Evolutionary conservation across 2,888 invertebrate genomes (phyloP).

Genomic region (Acanthosepion pharaonis): DNA sequence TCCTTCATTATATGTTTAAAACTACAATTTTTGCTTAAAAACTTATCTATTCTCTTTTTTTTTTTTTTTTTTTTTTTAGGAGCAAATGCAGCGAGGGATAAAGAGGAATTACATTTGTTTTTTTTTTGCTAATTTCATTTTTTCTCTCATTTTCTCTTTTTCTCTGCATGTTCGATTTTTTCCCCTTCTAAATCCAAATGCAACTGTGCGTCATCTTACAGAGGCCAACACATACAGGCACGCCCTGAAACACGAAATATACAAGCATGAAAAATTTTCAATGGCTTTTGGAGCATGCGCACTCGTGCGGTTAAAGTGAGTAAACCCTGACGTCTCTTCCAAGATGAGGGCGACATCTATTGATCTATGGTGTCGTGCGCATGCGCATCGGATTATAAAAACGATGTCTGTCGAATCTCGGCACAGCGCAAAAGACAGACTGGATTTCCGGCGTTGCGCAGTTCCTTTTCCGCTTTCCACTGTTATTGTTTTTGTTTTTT

Average conservation of each 20-base stretch:
- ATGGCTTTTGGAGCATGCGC: background rate
- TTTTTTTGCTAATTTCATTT: background rate
- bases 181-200: background rate
- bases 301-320: background rate
- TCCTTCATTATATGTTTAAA: conserved; percentile 11
- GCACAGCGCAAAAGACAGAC: background rate
- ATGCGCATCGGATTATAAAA: background rate
- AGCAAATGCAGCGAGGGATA: background rate
- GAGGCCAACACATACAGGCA: background rate
- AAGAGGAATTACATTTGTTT: background rate
- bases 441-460: background rate
- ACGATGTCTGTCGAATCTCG: background rate
- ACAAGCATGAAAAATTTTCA: background rate
- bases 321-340: background rate
- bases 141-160: background rate
- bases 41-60: no score
- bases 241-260: background rate
- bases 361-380: conserved; percentile 12
- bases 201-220: background rate
- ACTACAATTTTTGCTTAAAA: background rate
- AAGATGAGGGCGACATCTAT: background rate
- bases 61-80: background rate
- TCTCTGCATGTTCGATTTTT: background rate
- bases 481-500: background rate
- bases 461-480: background rate